phyloP scores from a whole-genome alignment of 2,888 invertebrate genomes.

The Trissonchulus latispiculum region DNA sequence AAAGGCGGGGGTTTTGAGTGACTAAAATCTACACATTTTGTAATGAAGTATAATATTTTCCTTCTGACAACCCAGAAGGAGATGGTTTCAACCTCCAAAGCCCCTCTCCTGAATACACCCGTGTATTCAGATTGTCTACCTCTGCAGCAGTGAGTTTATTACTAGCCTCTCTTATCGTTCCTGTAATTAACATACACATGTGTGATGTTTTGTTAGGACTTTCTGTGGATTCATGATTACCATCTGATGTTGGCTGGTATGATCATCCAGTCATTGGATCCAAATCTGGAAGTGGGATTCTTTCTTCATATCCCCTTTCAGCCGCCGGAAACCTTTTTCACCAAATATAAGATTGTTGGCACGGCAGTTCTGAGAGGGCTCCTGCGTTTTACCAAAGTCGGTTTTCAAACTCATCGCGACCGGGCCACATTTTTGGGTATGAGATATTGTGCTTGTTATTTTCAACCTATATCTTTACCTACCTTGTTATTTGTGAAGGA shows the following conservation, averaged over 20 bases:
- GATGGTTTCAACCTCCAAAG: too few relatives aligned
- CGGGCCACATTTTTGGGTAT: constrained; percentile 31
- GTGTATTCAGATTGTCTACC: too few relatives aligned
- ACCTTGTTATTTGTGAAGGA: too few relatives aligned
- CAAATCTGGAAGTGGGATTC: constrained; percentile 35
- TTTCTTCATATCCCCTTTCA: constrained; percentile 35
- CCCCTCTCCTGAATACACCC: too few relatives aligned
- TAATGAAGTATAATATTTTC: too few relatives aligned
- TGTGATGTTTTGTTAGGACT: constrained; percentile 27
- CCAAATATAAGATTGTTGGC: constrained; percentile 34
- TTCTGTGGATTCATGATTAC: constrained; percentile 39
- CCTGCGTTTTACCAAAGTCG: constrained; percentile 36
- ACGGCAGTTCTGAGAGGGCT: constrained; percentile 34
- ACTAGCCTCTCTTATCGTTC: too few relatives aligned
- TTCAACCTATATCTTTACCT: too few relatives aligned
- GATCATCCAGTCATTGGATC: constrained; percentile 35
- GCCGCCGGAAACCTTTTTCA: constrained; percentile 32
- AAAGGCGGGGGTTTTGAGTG: too few relatives aligned
- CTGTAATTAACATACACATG: not conserved
- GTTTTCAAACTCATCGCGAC: constrained; percentile 37
- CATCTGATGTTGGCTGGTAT: constrained; percentile 37
- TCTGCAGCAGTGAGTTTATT: too few relatives aligned
- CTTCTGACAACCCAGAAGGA: too few relatives aligned
- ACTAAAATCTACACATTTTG: too few relatives aligned
- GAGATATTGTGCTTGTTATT: too few relatives aligned